These are phyloP conservation scores for Eublepharis macularius DNA, from an alignment of 2,113 vertebrate species.

Conservation along the genomic window DNA sequence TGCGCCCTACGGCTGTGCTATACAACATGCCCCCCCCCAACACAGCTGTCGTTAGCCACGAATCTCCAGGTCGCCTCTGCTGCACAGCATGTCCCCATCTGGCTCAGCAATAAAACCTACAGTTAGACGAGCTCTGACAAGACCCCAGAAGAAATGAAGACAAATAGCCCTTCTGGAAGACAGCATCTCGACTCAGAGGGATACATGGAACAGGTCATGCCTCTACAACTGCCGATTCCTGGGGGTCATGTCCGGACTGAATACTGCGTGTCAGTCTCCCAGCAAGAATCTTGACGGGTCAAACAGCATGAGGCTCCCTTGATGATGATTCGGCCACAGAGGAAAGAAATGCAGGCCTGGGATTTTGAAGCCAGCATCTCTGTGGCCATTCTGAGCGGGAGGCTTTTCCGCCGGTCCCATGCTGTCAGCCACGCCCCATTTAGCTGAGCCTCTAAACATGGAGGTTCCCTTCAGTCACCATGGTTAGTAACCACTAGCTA, in stretches of 20 bases:
- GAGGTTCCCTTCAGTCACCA: no score
- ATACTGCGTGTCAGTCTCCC: neutral
- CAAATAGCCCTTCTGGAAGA: neutral
- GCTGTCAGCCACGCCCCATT: neutral
- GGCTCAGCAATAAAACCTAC: neutral
- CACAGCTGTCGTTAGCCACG: neutral
- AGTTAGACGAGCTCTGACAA: neutral
- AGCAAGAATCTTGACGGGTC: slow-evolving; percentile 3
- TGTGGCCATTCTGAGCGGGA: neutral
- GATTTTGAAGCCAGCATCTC: neutral
- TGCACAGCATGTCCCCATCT: neutral
- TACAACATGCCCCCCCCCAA: neutral
- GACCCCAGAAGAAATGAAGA: neutral
- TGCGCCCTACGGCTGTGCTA: neutral
- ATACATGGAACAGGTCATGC: neutral
- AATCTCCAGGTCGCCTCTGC: neutral
- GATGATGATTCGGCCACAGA: neutral
- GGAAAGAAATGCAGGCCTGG: neutral
- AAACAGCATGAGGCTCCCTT: neutral
- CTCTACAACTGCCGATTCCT: neutral
- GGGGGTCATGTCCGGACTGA: neutral
- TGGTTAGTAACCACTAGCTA: no score
- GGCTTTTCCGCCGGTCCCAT: neutral
- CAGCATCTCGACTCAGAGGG: neutral
- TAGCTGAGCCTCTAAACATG: no score